phyloP scores from a whole-genome alignment of 1,140 invertebrate genomes.

The Lanistes nyassanus region DNA sequence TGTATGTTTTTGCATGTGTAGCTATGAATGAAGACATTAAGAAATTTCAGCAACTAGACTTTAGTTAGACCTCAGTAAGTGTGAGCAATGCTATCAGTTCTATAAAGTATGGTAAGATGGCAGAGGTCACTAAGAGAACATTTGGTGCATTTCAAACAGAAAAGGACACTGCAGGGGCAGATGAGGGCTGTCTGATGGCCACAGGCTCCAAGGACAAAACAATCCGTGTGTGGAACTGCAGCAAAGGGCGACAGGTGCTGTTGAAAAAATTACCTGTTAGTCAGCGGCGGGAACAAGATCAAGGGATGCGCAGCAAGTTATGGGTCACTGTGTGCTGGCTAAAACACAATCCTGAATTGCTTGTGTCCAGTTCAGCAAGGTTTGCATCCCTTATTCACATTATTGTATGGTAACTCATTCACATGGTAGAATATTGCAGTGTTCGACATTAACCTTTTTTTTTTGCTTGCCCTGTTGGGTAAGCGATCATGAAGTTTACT shows the following conservation, averaged over 20 bases:
- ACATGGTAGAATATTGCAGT: neutral
- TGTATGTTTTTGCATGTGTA: too few relatives aligned
- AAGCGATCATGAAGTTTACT: too few relatives aligned
- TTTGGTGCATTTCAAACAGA: too few relatives aligned
- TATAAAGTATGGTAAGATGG: too few relatives aligned
- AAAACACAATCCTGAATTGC: slow-evolving; percentile 38
- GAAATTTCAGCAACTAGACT: too few relatives aligned
- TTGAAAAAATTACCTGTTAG: slow-evolving; percentile 36
- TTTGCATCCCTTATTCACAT: slow-evolving; percentile 25
- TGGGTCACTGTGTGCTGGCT: slow-evolving; percentile 72
- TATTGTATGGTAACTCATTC: neutral
- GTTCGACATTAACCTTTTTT: neutral
- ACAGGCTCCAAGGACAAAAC: slow-evolving; percentile 54
- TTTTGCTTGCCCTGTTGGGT: neutral
- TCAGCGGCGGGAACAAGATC: slow-evolving; percentile 35
- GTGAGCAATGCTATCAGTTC: too few relatives aligned
- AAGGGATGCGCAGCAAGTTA: slow-evolving; percentile 25
- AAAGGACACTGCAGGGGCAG: too few relatives aligned
- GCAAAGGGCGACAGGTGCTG: slow-evolving; percentile 38
- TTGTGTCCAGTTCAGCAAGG: slow-evolving; percentile 50
- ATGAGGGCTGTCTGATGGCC: slow-evolving; percentile 48
- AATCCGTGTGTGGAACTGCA: slow-evolving; percentile 55
- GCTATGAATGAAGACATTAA: too few relatives aligned
- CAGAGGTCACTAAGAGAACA: too few relatives aligned
- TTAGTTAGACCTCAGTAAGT: too few relatives aligned